Conservation (phyloP, 2,888 invertebrate genomes). For the Sinhomidia bicolor region DNA sequence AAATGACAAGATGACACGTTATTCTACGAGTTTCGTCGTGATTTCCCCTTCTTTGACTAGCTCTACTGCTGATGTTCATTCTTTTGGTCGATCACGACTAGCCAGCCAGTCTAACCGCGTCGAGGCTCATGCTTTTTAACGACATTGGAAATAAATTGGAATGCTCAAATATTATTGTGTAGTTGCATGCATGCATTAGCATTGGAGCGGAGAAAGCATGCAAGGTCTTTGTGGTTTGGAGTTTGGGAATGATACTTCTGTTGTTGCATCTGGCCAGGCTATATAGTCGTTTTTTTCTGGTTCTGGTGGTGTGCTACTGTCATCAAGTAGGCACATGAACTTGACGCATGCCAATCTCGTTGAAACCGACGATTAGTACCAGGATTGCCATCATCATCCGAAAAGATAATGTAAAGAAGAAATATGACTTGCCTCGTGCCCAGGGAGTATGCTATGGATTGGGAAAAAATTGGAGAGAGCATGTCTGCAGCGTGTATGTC, state of each 20-base stretch:
- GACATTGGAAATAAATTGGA: not conserved
- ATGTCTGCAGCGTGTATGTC: conserved; percentile 14
- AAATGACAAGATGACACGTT: not conserved
- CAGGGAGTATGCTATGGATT: not conserved
- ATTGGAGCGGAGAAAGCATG: conserved; percentile 13
- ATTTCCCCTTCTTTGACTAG: too few relatives aligned
- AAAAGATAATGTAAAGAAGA: not conserved
- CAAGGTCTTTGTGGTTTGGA: conserved; percentile 49
- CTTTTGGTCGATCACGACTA: too few relatives aligned
- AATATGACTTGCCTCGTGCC: not conserved
- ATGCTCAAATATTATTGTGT: too few relatives aligned
- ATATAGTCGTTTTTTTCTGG: not conserved
- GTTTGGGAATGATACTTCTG: too few relatives aligned
- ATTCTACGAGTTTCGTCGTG: not conserved
- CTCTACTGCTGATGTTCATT: too few relatives aligned
- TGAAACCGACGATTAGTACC: conserved; percentile 9
- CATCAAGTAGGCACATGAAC: conserved; percentile 15
- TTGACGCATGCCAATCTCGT: conserved; percentile 30
- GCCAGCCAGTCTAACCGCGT: not conserved
- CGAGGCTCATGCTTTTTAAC: not conserved
- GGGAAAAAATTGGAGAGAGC: not conserved
- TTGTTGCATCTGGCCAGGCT: too few relatives aligned
- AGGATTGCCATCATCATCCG: not conserved
- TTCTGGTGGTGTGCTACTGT: not conserved
- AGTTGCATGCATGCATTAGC: too few relatives aligned